Percentiles rank a stretch among this genome's conserved stretches.
Conservation (phyloP, 2,888 invertebrate genomes). For the Mythimna ferrago region DNA sequence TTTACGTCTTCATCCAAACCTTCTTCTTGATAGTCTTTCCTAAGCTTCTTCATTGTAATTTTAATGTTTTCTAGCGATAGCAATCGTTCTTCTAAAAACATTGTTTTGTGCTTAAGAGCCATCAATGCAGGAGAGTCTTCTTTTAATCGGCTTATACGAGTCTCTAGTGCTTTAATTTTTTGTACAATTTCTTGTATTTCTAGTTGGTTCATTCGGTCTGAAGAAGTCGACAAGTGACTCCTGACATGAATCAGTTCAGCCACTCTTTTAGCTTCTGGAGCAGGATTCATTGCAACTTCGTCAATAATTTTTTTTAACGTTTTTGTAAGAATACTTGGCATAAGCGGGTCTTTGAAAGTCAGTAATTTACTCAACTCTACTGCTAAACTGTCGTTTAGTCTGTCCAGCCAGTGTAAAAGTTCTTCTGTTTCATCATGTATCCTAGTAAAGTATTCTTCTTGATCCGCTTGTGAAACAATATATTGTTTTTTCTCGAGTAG, state of each 20-base stretch:
- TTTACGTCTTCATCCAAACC: neutral
- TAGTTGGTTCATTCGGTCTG: conserved; percentile 49
- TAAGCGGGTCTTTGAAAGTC: conserved; percentile 54
- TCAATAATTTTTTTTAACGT: conserved; percentile 65
- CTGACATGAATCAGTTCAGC: conserved; percentile 41
- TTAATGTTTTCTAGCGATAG: conserved; percentile 68
- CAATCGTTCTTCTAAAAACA: conserved; percentile 71
- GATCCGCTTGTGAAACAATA: conserved; percentile 64
- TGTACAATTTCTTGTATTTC: conserved; percentile 63
- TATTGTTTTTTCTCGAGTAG: conserved; percentile 67
- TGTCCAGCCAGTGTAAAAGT: conserved; percentile 74
- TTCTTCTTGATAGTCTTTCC: conserved; percentile 28
- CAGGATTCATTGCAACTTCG: conserved; percentile 56
- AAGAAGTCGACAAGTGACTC: conserved; percentile 16
- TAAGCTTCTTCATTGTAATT: conserved; percentile 59
- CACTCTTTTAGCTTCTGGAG: conserved; percentile 49
- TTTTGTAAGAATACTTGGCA: conserved; percentile 61
- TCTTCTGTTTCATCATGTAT: conserved; percentile 70
- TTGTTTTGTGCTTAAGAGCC: conserved; percentile 69
- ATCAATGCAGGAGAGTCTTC: conserved; percentile 61
- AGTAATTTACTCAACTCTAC: conserved; percentile 64
- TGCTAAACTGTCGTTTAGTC: conserved; percentile 67
- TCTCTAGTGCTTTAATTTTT: conserved; percentile 67
- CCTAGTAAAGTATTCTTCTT: conserved; percentile 64
- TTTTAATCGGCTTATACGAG: conserved; percentile 62